Percentiles rank a stretch among this genome's conserved stretches.
phyloP scores from a whole-genome alignment of 2,113 vertebrate genomes.

The Macrotis lagotis region DNA sequence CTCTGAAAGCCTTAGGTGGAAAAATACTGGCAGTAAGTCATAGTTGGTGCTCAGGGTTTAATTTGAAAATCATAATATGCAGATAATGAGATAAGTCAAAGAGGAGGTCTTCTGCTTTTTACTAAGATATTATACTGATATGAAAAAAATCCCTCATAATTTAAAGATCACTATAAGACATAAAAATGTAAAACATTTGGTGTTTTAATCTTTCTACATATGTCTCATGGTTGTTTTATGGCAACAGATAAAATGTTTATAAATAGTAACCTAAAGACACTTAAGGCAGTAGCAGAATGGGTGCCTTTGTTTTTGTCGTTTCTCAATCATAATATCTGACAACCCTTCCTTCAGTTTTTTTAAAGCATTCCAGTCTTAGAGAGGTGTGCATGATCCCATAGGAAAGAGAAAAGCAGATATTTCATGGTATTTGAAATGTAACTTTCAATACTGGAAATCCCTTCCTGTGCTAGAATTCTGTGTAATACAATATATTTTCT shows the following conservation, averaged over 20 bases:
- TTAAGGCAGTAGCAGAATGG: slow-evolving; percentile 66
- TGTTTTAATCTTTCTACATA: slow-evolving; percentile 77
- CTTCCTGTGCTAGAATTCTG: slow-evolving; percentile 36
- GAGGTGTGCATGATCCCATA: background rate
- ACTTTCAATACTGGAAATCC: slow-evolving; percentile 26
- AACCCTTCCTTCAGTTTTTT: slow-evolving; percentile 33
- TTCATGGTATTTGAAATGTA: background rate
- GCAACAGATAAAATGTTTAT: slow-evolving; percentile 80
- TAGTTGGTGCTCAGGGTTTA: slow-evolving; percentile 75
- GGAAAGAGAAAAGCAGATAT: background rate
- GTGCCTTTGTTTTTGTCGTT: slow-evolving; percentile 73
- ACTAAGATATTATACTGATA: slow-evolving; percentile 63
- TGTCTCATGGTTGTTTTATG: slow-evolving; percentile 78
- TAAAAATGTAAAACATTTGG: slow-evolving; percentile 74
- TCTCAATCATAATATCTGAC: slow-evolving; percentile 37
- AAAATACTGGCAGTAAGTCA: slow-evolving; percentile 79
- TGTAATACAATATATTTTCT: slow-evolving; percentile 47
- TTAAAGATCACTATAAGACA: slow-evolving; percentile 75
- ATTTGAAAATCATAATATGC: slow-evolving; percentile 71
- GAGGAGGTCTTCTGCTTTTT: slow-evolving; percentile 62
- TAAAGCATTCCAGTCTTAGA: slow-evolving; percentile 34
- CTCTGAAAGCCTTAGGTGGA: slow-evolving; percentile 77
- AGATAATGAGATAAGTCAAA: slow-evolving; percentile 61
- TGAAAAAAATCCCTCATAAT: slow-evolving; percentile 68
- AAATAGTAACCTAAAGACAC: slow-evolving; percentile 79